These are phyloP conservation scores for Diplodus puntazzo DNA, from an alignment of 2,797 vertebrate species.

Conservation along the genomic window DNA sequence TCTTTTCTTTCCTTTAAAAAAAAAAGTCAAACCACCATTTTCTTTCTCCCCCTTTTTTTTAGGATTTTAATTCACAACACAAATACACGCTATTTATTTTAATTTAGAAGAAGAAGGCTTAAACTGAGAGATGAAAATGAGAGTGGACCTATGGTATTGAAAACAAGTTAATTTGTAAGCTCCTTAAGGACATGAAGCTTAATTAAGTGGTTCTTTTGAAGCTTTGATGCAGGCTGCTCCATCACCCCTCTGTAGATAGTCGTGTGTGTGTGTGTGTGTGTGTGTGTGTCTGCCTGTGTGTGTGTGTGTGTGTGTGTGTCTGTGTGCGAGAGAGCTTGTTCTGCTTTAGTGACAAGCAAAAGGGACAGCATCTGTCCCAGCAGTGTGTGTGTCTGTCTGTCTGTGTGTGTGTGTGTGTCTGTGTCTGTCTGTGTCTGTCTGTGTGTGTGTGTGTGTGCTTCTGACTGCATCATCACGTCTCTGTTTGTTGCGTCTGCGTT, in stretches of 20 bases:
- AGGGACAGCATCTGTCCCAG: conserved; percentile 49
- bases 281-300: conserved; percentile 19
- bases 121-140: conserved; percentile 59
- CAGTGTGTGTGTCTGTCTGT: conserved; percentile 54
- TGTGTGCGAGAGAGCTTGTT: conserved; percentile 25
- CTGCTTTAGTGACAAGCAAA: conserved; percentile 52
- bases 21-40: conserved; percentile 34
- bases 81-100: conserved; percentile 49
- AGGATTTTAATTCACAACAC: conserved; percentile 43
- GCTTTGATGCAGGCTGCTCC: conserved; percentile 72
- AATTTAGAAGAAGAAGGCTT: conserved; percentile 43
- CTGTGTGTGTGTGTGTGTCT: conserved; percentile 58
- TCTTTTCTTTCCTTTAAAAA: background rate
- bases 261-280: conserved; percentile 23
- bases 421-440: too few relatives aligned
- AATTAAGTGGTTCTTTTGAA: conserved; percentile 79
- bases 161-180: conserved; percentile 78
- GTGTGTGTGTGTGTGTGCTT: conserved; percentile 57
- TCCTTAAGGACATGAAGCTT: conserved; percentile 78
- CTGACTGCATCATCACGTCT: conserved; percentile 39
- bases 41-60: conserved; percentile 30
- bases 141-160: conserved; percentile 64
- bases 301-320: conserved; percentile 17
- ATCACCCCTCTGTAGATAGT: conserved; percentile 61
- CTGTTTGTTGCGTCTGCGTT: conserved; percentile 43